phyloP scores from a whole-genome alignment of 2,888 invertebrate genomes.

The Trypoxylon attenuatum region DNA sequence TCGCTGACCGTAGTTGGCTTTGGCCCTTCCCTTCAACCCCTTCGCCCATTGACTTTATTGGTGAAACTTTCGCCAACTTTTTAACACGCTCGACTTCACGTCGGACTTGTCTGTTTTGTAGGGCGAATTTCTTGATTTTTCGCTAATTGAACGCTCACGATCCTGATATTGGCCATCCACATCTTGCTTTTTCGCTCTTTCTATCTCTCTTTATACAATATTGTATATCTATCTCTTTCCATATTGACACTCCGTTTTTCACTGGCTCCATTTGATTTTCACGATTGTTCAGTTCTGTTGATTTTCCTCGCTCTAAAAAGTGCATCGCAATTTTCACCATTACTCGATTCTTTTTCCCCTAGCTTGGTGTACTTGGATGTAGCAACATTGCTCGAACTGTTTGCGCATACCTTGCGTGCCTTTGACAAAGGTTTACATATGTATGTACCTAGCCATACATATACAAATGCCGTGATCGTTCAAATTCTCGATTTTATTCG shows the following conservation, averaged over 20 bases:
- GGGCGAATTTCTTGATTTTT: constrained; percentile 31
- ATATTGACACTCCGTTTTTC: neutral
- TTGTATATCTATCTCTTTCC: neutral
- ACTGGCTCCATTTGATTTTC: neutral
- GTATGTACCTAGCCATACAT: too few relatives aligned
- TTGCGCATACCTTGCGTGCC: too few relatives aligned
- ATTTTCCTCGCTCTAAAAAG: neutral
- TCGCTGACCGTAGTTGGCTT: constrained; percentile 33
- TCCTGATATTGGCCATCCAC: neutral
- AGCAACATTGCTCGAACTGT: too few relatives aligned
- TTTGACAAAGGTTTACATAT: too few relatives aligned
- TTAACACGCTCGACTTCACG: neutral
- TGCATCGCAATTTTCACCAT: too few relatives aligned
- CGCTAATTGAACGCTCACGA: constrained; percentile 16
- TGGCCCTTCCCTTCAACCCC: neutral
- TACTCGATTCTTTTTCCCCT: neutral
- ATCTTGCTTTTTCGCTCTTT: neutral
- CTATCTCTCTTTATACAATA: too few relatives aligned
- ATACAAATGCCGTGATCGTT: too few relatives aligned
- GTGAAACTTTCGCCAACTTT: constrained; percentile 32
- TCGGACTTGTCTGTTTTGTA: neutral
- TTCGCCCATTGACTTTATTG: constrained; percentile 21
- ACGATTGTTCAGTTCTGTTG: neutral
- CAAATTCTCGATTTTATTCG: too few relatives aligned
- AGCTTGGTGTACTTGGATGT: too few relatives aligned